Conservation (phyloP, 1,140 invertebrate genomes). For the Drosophila mojavensis region DNA sequence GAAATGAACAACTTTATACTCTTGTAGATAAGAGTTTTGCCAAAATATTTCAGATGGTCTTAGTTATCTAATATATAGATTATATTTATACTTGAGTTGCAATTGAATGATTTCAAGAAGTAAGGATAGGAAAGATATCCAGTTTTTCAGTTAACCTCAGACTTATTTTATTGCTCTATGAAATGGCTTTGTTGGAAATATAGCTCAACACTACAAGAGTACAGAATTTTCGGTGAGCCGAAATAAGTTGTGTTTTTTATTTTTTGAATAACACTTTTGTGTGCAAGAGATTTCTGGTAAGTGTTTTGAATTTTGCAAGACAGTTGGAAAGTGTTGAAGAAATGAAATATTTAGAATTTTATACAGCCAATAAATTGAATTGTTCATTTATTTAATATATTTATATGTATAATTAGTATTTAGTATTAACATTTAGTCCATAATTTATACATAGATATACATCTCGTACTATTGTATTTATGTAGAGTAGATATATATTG, state of each 20-base stretch:
- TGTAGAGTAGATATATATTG: slow-evolving; percentile 2
- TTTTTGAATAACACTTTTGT: neutral
- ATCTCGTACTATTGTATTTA: slow-evolving; percentile 13
- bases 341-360: slow-evolving; percentile 4
- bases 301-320: slow-evolving; percentile 1
- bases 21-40: neutral
- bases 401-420: slow-evolving; percentile 24
- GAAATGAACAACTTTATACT: neutral
- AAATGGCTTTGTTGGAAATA: no score
- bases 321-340: slow-evolving; percentile 7
- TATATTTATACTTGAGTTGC: no score
- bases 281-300: slow-evolving; percentile 14
- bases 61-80: no score
- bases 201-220: no score
- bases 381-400: slow-evolving; percentile 13
- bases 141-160: no score
- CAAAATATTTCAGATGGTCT: no score
- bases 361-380: slow-evolving; percentile 27
- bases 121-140: no score
- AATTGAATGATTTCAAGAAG: no score
- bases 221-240: no score
- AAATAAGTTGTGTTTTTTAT: neutral
- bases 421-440: slow-evolving; percentile 6
- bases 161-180: no score
- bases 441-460: slow-evolving; percentile 39